Evolutionary conservation across 2,888 invertebrate genomes (phyloP).

Genomic region (Cheilosia pagana): DNA sequence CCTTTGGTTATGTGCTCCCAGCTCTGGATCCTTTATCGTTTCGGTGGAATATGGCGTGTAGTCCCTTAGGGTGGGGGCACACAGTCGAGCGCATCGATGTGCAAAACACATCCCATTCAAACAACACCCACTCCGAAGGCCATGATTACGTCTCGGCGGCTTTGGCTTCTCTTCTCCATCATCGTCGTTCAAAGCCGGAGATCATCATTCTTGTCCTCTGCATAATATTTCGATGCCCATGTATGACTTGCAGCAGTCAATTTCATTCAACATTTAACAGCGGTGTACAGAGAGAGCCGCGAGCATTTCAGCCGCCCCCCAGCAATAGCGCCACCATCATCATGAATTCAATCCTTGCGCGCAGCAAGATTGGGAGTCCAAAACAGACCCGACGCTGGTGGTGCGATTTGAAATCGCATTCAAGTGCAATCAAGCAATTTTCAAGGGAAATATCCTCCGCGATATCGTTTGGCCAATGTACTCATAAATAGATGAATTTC

Average conservation of each 20-base stretch:
- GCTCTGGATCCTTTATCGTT: conserved; percentile 14
- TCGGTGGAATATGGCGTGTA: not conserved
- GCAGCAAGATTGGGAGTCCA: not conserved
- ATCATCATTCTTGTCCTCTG: conserved; percentile 70
- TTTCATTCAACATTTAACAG: conserved; percentile 31
- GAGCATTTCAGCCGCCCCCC: conserved; percentile 31
- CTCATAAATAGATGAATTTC: conserved; percentile 20
- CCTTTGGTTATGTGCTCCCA: not conserved
- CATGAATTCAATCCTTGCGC: conserved; percentile 8
- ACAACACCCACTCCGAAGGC: conserved; percentile 13
- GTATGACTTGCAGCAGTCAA: conserved; percentile 28
- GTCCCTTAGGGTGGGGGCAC: conserved; percentile 4
- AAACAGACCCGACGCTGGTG: conserved; percentile 8
- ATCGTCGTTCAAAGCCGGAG: conserved; percentile 63
- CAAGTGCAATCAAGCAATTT: conserved; percentile 75
- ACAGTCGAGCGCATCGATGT: conserved; percentile 23
- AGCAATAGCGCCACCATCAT: conserved; percentile 7
- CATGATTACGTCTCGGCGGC: conserved; percentile 8
- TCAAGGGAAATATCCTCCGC: conserved; percentile 37
- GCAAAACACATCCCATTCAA: conserved; percentile 25
- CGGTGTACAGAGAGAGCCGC: conserved; percentile 24
- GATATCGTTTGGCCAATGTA: not conserved
- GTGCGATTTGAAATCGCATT: conserved; percentile 71
- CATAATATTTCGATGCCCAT: conserved; percentile 8
- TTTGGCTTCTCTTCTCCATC: conserved; percentile 19